phyloP scores from a whole-genome alignment of 2,113 vertebrate genomes.

The Thomomys bottae region DNA sequence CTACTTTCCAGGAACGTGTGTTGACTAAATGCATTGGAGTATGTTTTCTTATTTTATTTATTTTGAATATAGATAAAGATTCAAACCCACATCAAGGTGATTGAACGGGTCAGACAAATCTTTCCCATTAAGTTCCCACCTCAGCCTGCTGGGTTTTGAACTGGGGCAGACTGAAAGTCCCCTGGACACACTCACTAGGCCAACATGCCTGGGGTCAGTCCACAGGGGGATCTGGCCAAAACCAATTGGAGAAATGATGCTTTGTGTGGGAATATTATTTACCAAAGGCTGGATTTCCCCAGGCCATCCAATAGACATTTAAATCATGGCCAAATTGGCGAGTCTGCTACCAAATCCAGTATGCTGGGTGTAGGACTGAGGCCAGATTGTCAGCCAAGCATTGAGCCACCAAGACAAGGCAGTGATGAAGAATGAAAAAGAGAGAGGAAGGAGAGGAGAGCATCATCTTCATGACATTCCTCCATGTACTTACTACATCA shows the following conservation, averaged over 20 bases:
- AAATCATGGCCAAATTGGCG: not conserved
- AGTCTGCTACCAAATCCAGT: fast-evolving
- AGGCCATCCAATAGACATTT: too few species aligned
- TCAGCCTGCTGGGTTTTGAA: not conserved
- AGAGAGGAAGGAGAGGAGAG: not conserved
- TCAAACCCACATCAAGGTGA: not conserved
- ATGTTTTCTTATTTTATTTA: not conserved
- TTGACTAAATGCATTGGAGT: not conserved
- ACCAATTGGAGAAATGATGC: not conserved
- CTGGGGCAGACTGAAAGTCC: not conserved
- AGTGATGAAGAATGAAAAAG: not conserved
- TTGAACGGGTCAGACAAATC: not conserved
- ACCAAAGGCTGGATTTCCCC: fast-evolving
- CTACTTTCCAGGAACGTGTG: not conserved
- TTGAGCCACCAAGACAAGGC: not conserved
- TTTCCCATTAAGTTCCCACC: not conserved
- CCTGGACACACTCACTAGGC: too few species aligned
- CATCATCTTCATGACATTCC: not conserved
- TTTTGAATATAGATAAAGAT: not conserved
- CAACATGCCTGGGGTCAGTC: not conserved
- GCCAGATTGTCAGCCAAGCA: not conserved
- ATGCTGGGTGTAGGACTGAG: not conserved
- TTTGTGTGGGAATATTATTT: not conserved
- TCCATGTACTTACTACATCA: not conserved
- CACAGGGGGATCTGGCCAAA: not conserved